These are phyloP conservation scores for Alouatta palliata DNA, from an alignment of 2,113 vertebrate species.

Conservation along the genomic window DNA sequence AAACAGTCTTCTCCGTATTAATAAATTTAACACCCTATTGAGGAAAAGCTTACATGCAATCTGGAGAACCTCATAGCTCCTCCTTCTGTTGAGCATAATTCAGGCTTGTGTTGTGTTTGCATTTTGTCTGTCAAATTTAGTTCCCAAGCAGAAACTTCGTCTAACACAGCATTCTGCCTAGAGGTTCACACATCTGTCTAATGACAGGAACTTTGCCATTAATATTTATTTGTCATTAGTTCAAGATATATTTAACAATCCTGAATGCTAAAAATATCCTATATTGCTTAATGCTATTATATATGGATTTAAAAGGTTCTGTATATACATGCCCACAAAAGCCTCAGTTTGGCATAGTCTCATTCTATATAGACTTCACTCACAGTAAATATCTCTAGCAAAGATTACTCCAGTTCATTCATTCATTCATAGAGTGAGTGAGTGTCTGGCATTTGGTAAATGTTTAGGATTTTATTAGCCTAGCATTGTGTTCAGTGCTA, in stretches of 20 bases:
- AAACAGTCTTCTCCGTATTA: not conserved
- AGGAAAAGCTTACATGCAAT: slow-evolving; percentile 13
- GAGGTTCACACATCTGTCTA: slow-evolving; percentile 62
- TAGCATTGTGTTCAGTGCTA: not conserved
- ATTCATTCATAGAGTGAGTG: not conserved
- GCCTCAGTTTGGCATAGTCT: not conserved
- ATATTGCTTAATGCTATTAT: not conserved
- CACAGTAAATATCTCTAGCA: not conserved
- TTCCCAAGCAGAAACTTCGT: slow-evolving; percentile 46
- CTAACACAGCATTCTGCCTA: slow-evolving; percentile 64
- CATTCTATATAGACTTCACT: not conserved
- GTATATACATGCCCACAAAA: not conserved
- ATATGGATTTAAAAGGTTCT: not conserved
- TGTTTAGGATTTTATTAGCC: slow-evolving; percentile 17
- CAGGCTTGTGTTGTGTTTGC: slow-evolving; percentile 21
- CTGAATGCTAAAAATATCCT: slow-evolving; percentile 39
- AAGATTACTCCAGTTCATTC: not conserved
- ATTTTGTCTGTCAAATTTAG: slow-evolving; percentile 60
- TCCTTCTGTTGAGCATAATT: slow-evolving; percentile 11
- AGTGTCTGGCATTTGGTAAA: not conserved
- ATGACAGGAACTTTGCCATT: slow-evolving; percentile 41
- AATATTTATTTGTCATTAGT: slow-evolving; percentile 43
- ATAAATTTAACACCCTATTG: not conserved
- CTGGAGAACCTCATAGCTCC: not conserved
- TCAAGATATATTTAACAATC: slow-evolving; percentile 44